phyloP scores from a whole-genome alignment of 2,888 invertebrate genomes.

The Salticus scenicus region DNA sequence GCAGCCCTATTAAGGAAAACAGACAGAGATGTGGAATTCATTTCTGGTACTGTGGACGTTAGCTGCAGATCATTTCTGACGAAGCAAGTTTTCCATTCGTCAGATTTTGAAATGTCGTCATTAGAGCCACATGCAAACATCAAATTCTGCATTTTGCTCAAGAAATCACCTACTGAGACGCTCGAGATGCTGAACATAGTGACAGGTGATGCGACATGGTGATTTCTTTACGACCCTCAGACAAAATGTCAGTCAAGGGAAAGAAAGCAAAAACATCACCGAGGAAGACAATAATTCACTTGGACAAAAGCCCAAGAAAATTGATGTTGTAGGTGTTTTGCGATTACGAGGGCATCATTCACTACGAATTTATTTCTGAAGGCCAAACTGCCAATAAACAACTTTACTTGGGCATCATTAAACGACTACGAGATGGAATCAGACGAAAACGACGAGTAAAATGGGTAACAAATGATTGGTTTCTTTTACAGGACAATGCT shows the following conservation, averaged over 20 bases:
- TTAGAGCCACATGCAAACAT: conserved; percentile 28
- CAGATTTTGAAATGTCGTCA: neutral
- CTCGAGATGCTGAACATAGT: too few species aligned
- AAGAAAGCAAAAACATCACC: neutral
- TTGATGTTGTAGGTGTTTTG: conserved; percentile 21
- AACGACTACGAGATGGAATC: neutral
- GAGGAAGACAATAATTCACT: conserved; percentile 8
- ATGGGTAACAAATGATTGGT: too few species aligned
- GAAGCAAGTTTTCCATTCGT: too few species aligned
- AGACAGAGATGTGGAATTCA: too few species aligned
- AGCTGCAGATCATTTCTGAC: too few species aligned
- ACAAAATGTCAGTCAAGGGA: conserved; percentile 25
- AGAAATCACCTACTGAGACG: too few species aligned
- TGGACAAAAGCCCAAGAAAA: conserved; percentile 9
- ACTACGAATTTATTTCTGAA: too few species aligned
- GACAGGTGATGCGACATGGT: conserved; percentile 12
- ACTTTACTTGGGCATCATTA: neutral
- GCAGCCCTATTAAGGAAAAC: conserved; percentile 7
- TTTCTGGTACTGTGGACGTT: too few species aligned
- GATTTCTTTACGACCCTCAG: conserved; percentile 25
- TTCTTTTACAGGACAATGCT: neutral
- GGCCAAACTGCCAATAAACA: too few species aligned
- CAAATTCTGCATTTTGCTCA: too few species aligned
- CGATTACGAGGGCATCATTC: conserved; percentile 2
- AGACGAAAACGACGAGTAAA: neutral